phyloP scores from a whole-genome alignment of 1,140 invertebrate genomes.

The Oryzaephilus surinamensis region DNA sequence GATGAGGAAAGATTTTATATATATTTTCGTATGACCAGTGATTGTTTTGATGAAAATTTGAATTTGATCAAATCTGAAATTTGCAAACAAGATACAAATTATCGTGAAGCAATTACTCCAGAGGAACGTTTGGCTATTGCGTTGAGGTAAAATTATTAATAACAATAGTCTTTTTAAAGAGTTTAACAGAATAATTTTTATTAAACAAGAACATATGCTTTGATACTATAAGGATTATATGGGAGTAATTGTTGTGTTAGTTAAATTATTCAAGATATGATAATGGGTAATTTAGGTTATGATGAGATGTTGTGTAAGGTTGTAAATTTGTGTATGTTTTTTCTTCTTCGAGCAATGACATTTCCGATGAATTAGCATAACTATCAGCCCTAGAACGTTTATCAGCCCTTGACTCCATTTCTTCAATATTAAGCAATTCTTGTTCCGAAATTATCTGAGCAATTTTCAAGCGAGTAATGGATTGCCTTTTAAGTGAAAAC shows the following conservation, averaged over 20 bases:
- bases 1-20: too few species aligned
- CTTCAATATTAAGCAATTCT: constrained; percentile 8
- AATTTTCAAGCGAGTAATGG: constrained; percentile 9
- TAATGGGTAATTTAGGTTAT: too few species aligned
- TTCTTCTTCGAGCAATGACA: neutral
- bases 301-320: neutral
- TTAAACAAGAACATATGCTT: neutral
- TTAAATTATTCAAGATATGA: too few species aligned
- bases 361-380: neutral
- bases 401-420: neutral
- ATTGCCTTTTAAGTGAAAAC: constrained; percentile 5
- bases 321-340: constrained; percentile 1
- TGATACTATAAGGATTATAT: neutral
- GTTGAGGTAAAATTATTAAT: constrained; percentile 12
- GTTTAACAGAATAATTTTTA: constrained; percentile 1
- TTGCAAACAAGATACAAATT: constrained; percentile 9
- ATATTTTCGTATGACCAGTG: too few species aligned
- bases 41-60: constrained; percentile 14
- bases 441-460: constrained; percentile 11
- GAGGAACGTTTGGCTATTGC: constrained; percentile 11
- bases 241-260: too few species aligned
- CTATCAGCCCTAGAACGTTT: neutral
- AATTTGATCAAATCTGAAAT: constrained; percentile 7
- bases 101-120: constrained; percentile 12
- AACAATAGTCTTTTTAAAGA: constrained; percentile 4